Percentiles rank a stretch among this genome's conserved stretches.
phyloP scores from a whole-genome alignment of 2,888 invertebrate species.

The Drosophila borborema region DNA sequence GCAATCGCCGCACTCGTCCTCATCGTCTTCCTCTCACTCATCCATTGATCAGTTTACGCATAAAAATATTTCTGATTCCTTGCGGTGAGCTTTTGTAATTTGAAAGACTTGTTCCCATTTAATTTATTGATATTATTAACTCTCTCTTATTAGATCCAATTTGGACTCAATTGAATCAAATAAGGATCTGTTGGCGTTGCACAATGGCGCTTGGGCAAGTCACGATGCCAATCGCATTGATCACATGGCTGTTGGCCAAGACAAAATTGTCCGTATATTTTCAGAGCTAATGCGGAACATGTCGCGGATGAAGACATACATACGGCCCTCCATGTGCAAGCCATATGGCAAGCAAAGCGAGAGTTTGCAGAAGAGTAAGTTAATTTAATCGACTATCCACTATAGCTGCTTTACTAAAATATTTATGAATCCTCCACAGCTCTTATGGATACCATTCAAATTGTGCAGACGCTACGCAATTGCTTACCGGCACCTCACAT shows the following conservation, averaged over 20 bases:
- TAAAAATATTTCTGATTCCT: constrained; percentile 80
- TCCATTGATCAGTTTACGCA: constrained; percentile 79
- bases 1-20: constrained; percentile 81
- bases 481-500: constrained; percentile 95
- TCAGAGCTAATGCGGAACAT: constrained; percentile 95
- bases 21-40: constrained; percentile 76
- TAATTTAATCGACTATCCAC: background rate
- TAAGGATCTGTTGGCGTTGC: constrained; percentile 89
- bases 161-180: constrained; percentile 86
- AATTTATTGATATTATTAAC: background rate
- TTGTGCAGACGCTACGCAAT: constrained; percentile 93
- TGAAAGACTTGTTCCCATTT: background rate
- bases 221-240: constrained; percentile 75
- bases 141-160: constrained; percentile 75
- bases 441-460: constrained; percentile 93
- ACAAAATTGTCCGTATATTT: constrained; percentile 94
- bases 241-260: constrained; percentile 88
- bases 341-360: constrained; percentile 96
- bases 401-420: background rate
- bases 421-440: constrained; percentile 85
- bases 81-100: constrained; percentile 69
- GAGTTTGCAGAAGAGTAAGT: constrained; percentile 93
- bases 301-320: constrained; percentile 95
- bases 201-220: constrained; percentile 88
- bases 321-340: constrained; percentile 95